phyloP scores from a whole-genome alignment of 2,797 vertebrate species.

The Brachyalestes nurse region DNA sequence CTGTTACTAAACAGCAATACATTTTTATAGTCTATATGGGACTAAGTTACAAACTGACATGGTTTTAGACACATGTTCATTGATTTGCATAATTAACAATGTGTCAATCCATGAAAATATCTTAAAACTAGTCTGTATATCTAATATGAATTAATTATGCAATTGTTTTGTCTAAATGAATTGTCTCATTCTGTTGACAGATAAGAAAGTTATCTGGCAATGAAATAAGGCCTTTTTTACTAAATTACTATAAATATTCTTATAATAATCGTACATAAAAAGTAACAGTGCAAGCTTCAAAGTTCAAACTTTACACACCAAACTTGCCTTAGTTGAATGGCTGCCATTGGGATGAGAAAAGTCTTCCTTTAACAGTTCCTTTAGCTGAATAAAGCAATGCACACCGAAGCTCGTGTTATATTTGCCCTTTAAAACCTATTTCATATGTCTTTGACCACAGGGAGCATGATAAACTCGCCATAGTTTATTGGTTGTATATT shows the following conservation, averaged over 20 bases:
- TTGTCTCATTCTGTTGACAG: no score
- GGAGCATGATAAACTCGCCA: conserved; percentile 12
- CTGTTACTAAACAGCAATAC: background rate
- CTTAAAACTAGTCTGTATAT: no score
- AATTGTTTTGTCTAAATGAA: no score
- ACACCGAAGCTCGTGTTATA: background rate
- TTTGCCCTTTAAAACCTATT: background rate
- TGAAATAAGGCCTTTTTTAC: no score
- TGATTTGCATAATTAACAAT: no score
- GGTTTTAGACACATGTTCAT: background rate
- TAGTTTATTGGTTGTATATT: conserved; percentile 31
- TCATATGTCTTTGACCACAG: background rate
- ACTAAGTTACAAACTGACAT: background rate
- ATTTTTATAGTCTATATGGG: no score
- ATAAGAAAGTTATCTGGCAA: no score
- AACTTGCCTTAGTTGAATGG: background rate
- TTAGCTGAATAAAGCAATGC: background rate
- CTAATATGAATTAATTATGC: no score
- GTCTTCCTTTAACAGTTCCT: background rate
- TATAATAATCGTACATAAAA: no score
- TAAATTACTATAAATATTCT: no score
- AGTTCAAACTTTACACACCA: background rate
- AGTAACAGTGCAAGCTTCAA: no score
- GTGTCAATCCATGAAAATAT: no score
- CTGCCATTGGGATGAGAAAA: background rate